A percentile compares a stretch with the other conserved stretches of the same genome.
Conservation (phyloP, 2,888 invertebrate species). For the Heliconius hortense region DNA sequence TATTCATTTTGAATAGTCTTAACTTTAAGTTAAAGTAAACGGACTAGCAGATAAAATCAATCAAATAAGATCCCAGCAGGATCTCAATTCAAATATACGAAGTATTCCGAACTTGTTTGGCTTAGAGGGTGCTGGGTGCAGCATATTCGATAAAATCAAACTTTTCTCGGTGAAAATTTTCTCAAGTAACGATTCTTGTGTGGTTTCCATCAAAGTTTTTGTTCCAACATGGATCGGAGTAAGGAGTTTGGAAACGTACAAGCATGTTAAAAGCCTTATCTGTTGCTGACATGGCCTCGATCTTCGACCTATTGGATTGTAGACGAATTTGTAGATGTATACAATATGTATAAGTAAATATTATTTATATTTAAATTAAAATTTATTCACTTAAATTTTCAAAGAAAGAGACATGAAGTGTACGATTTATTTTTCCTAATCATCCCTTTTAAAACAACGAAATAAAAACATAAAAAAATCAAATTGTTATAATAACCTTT, state of each 20-base stretch:
- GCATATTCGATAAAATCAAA: constrained; percentile 72
- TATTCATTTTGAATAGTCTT: constrained; percentile 2
- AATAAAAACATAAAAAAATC: background rate
- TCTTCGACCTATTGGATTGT: constrained; percentile 18
- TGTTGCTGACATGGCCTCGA: constrained; percentile 22
- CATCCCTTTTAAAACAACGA: too few relatives aligned
- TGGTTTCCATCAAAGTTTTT: constrained; percentile 77
- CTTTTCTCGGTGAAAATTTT: constrained; percentile 60
- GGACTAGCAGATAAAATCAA: constrained; percentile 64
- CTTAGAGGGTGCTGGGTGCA: constrained; percentile 55
- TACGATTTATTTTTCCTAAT: too few relatives aligned
- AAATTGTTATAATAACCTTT: background rate
- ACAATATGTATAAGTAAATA: background rate
- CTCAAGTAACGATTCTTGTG: constrained; percentile 66
- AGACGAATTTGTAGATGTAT: constrained; percentile 7
- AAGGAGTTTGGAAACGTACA: constrained; percentile 44
- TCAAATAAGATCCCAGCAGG: constrained; percentile 67
- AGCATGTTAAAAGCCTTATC: constrained; percentile 44
- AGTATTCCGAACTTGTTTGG: constrained; percentile 68
- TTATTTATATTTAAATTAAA: too few relatives aligned
- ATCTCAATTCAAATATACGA: constrained; percentile 62
- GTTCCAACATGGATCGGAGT: constrained; percentile 56
- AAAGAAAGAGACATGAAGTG: too few relatives aligned
- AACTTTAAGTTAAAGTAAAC: constrained; percentile 40
- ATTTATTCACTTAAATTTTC: too few relatives aligned